Evolutionary conservation across 2,888 invertebrate species (phyloP).

Genomic region (Sympetrum striolatum): DNA sequence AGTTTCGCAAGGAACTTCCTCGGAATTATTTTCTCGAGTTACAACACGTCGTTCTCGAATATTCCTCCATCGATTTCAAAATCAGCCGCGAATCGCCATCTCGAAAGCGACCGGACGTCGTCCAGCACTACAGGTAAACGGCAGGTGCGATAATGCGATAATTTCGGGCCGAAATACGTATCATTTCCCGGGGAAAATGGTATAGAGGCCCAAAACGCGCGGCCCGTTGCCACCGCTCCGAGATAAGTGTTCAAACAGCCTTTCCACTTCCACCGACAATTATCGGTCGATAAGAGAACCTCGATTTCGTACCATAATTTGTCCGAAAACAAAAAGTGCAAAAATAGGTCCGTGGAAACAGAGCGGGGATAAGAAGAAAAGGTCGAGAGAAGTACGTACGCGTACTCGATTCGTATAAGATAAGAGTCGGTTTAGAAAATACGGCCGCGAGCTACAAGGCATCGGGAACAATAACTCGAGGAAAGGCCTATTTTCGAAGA

Average conservation of each 20-base stretch:
- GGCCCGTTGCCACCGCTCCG: neutral
- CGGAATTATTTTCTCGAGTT: too few species aligned
- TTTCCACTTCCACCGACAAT: neutral
- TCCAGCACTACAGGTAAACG: too few species aligned
- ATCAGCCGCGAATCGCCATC: too few species aligned
- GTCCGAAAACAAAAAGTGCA: neutral
- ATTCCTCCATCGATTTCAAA: too few species aligned
- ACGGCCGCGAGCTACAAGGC: neutral
- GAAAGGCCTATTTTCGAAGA: neutral
- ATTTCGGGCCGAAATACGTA: too few species aligned
- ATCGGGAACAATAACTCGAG: neutral
- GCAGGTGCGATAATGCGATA: too few species aligned
- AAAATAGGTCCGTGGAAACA: neutral
- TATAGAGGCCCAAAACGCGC: neutral
- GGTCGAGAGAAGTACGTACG: neutral
- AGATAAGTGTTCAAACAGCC: neutral
- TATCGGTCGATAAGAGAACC: neutral
- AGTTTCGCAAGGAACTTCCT: too few species aligned
- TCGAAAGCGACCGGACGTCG: too few species aligned
- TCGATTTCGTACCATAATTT: neutral
- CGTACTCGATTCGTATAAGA: neutral
- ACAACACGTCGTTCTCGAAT: too few species aligned
- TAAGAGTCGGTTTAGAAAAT: neutral
- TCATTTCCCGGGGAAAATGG: neutral
- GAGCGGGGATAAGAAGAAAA: neutral